phyloP scores from a whole-genome alignment of 2,113 vertebrate species.

The Hippocampus comes region DNA sequence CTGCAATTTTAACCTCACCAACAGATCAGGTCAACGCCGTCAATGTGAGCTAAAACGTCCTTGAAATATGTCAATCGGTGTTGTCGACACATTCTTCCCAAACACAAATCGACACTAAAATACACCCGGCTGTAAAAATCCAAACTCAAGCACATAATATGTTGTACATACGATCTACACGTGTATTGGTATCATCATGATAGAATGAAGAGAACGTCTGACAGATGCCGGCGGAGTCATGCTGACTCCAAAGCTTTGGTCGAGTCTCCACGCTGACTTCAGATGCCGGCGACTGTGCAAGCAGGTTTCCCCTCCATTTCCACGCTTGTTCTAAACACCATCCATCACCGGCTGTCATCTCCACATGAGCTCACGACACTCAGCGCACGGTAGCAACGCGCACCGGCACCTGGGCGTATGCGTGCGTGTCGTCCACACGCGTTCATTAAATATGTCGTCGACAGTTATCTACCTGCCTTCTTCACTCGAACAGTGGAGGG shows the following conservation, averaged over 20 bases:
- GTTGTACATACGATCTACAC: neutral
- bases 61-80: too few species aligned
- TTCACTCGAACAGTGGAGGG: conserved; percentile 50
- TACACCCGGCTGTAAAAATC: neutral
- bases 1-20: too few species aligned
- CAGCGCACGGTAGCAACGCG: conserved; percentile 40
- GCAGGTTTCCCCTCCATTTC: conserved; percentile 34
- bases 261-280: conserved; percentile 12
- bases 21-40: too few species aligned
- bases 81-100: neutral
- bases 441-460: conserved; percentile 74
- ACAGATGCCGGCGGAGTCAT: neutral
- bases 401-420: conserved; percentile 19
- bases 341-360: conserved; percentile 63
- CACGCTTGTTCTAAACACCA: conserved; percentile 57
- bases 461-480: conserved; percentile 42
- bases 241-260: neutral
- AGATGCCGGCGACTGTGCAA: conserved; percentile 29
- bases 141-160: neutral
- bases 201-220: neutral
- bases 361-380: conserved; percentile 38
- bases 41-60: neutral
- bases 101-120: neutral
- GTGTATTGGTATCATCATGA: neutral
- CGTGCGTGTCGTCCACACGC: conserved; percentile 41